Conservation (phyloP, 1,140 invertebrate genomes). For the Dinoponera quadriceps region DNA sequence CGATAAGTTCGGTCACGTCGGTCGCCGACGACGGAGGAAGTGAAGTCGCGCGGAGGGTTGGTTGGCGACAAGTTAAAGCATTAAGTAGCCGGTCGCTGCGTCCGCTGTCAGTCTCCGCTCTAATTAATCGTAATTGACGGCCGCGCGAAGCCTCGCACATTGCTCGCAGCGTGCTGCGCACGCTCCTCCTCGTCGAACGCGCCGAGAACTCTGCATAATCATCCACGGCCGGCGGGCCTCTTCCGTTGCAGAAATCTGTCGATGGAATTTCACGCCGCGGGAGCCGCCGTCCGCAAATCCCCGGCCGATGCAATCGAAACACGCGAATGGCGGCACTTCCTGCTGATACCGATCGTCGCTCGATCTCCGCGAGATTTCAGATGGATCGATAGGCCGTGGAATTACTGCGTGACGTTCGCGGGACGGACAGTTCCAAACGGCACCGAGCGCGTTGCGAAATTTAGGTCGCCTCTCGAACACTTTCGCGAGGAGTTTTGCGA, state of each 20-base stretch:
- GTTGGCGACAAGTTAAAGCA: constrained; percentile 81
- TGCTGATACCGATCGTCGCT: neutral
- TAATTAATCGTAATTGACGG: constrained; percentile 86
- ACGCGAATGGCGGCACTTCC: neutral
- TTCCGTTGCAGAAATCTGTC: constrained; percentile 66
- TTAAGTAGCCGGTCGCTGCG: constrained; percentile 84
- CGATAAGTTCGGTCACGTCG: constrained; percentile 31
- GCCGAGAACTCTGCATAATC: constrained; percentile 71
- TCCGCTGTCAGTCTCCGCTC: constrained; percentile 85
- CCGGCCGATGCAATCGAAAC: neutral
- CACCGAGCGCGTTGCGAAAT: neutral
- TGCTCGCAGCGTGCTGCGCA: constrained; percentile 73
- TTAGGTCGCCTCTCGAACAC: neutral
- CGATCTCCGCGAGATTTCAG: neutral
- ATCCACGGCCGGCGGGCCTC: constrained; percentile 48
- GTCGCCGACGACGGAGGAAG: constrained; percentile 48
- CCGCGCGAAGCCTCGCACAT: constrained; percentile 84
- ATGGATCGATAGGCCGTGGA: neutral
- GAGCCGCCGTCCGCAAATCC: neutral
- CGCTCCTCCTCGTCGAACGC: constrained; percentile 55
- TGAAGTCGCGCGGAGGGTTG: constrained; percentile 73
- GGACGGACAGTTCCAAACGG: neutral
- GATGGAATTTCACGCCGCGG: neutral
- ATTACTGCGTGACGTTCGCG: neutral
- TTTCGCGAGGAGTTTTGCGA: neutral